Base-by-base conservation (phyloP, 2,797 vertebrate species). In the Rhyacichthys aspro region DNA sequence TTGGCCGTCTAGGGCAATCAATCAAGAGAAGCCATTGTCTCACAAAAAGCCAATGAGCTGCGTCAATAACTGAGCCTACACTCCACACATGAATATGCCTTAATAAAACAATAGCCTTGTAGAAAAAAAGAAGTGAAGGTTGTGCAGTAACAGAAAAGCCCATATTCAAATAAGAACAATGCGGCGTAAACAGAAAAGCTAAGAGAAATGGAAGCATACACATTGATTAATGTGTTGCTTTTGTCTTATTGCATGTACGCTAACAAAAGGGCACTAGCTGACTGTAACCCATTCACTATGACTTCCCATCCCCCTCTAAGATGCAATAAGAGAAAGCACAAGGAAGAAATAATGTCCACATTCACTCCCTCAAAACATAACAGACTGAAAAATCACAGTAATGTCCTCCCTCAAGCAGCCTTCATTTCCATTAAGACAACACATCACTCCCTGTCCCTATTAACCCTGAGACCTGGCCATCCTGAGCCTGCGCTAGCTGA, bases 351-450 rank as follows among this genome's bases (percentile, higher is more conserved):
- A 88, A 88, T 73, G 74, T 59, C 65, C 49, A 55, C 74, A 61
- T 77, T 80, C 68, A 74, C 65, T 70, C 64, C 61, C 75, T 83
- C 63, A 62, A 79, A 89, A 81, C 82, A 78, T 84, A 74, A 77
- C 82, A 86, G 74, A 82, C 64, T 66, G 72, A 74, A 64, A 73
- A 74, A 72, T 79, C 68, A 18, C 67, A 54, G 78, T 78, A 74
- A 84, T 80, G 77, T 76, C 76, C 72, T 78, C 82, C 84, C 81
- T 85, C 59, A 63, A 85, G 76, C 73, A 61, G 78, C 76, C 68
- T 74, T 87, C 83, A 69, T 86, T 86, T 83, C 84, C 83, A 88
- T 86, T 86, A 84, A 67, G 67, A 78, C 78, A 79, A 83, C 84
- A 78, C 68, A 85, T 84, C 74, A 62, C 73, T 86, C 73, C 82